These are phyloP conservation scores for Gnathonemus longibarbis DNA, from an alignment of 2,113 vertebrate species.

Conservation along the genomic window DNA sequence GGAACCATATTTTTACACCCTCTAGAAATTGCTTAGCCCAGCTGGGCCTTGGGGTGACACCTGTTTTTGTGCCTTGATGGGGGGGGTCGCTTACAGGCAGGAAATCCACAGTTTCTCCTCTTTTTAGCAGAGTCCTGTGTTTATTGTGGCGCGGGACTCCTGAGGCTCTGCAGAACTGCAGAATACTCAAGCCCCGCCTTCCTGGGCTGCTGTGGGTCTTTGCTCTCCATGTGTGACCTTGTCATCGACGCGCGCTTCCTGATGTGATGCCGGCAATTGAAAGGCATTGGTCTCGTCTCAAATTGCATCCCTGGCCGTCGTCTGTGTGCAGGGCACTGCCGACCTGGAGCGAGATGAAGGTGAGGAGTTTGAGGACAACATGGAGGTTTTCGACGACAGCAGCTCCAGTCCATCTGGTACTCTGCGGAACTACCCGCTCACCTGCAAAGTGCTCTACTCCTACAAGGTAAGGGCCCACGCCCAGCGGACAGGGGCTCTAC, in stretches of 20 bases:
- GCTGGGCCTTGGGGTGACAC: neutral
- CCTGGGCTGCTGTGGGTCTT: neutral
- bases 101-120: neutral
- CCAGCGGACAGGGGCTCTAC: neutral
- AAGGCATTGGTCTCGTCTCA: neutral
- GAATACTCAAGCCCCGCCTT: neutral
- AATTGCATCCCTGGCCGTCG: neutral
- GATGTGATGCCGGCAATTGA: neutral
- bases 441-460: conserved; percentile 95
- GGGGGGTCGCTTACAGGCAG: neutral
- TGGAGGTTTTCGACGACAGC: conserved; percentile 96
- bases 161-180: neutral
- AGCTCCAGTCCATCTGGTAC: conserved; percentile 95
- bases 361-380: conserved; percentile 92
- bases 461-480: conserved; percentile 75
- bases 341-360: conserved; percentile 86
- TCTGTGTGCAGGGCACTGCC: conserved; percentile 67
- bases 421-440: conserved; percentile 92
- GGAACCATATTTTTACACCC: neutral
- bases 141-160: neutral
- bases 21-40: neutral
- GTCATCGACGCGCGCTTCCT: neutral
- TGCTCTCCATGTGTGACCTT: neutral
- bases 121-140: neutral
- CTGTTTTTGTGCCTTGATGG: neutral